phyloP scores from a whole-genome alignment of 2,113 vertebrate species.

The Callaeas wilsoni region DNA sequence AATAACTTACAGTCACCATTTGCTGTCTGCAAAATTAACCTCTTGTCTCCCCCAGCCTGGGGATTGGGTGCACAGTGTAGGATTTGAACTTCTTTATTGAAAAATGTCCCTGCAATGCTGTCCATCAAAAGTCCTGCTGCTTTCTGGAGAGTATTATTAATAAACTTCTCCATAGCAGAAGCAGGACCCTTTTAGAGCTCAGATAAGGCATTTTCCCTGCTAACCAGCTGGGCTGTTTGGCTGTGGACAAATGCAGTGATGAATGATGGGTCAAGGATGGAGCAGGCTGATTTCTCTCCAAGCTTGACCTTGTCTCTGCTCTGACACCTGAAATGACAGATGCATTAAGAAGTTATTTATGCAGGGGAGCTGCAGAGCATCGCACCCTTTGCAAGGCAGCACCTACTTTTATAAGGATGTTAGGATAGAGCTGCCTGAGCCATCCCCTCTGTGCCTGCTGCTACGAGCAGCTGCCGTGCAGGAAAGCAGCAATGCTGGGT shows the following conservation, averaged over 20 bases:
- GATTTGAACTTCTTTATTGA: conserved; percentile 1
- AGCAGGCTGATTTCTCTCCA: conserved; percentile 64
- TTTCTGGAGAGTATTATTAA: conserved; percentile 15
- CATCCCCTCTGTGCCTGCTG: neutral
- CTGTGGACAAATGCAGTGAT: conserved; percentile 60
- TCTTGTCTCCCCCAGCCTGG: neutral
- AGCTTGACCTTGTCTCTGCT: conserved; percentile 60
- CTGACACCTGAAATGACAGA: conserved; percentile 62
- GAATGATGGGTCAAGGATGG: conserved; percentile 63
- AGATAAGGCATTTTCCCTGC: conserved; percentile 12
- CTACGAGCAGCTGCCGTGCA: neutral
- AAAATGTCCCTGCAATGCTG: conserved; percentile 12
- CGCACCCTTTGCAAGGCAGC: neutral
- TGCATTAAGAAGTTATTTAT: conserved; percentile 63
- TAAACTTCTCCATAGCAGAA: conserved; percentile 38
- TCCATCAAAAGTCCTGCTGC: neutral
- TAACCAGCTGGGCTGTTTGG: conserved; percentile 39
- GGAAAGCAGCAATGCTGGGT: neutral
- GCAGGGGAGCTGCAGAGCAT: neutral
- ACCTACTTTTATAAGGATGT: neutral
- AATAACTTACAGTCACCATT: neutral
- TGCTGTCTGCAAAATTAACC: conserved; percentile 24
- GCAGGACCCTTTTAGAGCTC: conserved; percentile 8
- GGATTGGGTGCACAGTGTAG: neutral
- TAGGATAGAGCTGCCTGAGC: neutral